phyloP scores from a whole-genome alignment of 2,888 invertebrate genomes.

The Phengaris arion region DNA sequence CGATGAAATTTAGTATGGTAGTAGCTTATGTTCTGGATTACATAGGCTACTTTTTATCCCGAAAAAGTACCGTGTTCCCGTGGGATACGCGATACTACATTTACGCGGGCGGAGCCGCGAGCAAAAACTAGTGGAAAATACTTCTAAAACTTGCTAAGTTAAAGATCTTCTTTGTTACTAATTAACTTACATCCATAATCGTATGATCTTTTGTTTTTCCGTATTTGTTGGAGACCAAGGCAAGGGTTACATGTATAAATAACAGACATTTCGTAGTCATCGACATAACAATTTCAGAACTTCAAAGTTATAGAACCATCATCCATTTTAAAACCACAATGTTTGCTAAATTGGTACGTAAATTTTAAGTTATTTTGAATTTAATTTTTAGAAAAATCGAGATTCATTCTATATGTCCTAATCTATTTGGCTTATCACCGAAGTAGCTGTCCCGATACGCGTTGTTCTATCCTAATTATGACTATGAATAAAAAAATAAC shows the following conservation, averaged over 20 bases:
- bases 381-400: too few relatives aligned
- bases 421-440: too few relatives aligned
- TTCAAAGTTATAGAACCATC: background rate
- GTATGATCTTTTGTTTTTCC: slow-evolving; percentile 20
- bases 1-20: too few relatives aligned
- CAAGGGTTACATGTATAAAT: slow-evolving; percentile 8
- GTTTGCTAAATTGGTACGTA: slow-evolving; percentile 19
- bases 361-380: background rate
- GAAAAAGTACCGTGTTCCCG: too few relatives aligned
- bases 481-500: too few relatives aligned
- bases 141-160: background rate
- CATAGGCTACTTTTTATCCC: too few relatives aligned
- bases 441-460: too few relatives aligned
- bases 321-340: background rate
- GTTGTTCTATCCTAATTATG: too few relatives aligned
- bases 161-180: background rate
- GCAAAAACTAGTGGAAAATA: background rate
- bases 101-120: too few relatives aligned
- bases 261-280: background rate
- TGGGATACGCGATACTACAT: too few relatives aligned
- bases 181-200: slow-evolving; percentile 18
- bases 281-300: background rate
- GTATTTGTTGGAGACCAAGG: background rate
- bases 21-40: too few relatives aligned
- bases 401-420: too few relatives aligned